Evolutionary conservation across 1,140 invertebrate genomes (phyloP).

Genomic region (Ceratosolen solmsi): DNA sequence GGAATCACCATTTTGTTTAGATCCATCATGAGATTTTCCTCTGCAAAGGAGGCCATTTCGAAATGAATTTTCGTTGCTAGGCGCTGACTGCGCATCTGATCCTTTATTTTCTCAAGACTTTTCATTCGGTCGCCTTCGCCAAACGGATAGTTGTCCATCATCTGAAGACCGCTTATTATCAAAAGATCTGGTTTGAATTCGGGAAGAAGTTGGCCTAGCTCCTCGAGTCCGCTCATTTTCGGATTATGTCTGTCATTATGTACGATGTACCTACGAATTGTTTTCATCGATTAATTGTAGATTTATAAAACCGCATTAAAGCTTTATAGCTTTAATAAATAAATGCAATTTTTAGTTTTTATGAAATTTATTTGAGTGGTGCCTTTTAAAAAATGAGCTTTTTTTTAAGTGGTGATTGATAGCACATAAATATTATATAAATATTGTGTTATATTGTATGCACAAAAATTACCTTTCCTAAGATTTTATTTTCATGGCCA

Average conservation of each 20-base stretch:
- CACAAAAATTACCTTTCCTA: too few species aligned
- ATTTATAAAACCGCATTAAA: too few species aligned
- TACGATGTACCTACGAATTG: conserved; percentile 80
- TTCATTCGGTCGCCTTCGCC: conserved; percentile 76
- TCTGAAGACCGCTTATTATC: conserved; percentile 89
- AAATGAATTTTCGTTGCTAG: conserved; percentile 83
- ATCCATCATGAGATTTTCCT: conserved; percentile 80
- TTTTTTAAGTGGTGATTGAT: too few species aligned
- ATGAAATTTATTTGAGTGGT: too few species aligned
- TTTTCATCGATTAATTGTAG: not conserved
- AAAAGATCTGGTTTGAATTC: conserved; percentile 82
- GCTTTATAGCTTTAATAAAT: too few species aligned
- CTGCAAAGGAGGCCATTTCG: conserved; percentile 91
- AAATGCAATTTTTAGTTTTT: too few species aligned
- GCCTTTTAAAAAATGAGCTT: too few species aligned
- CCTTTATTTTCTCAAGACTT: conserved; percentile 79
- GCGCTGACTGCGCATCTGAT: conserved; percentile 79
- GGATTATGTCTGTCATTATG: conserved; percentile 91
- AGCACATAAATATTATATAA: too few species aligned
- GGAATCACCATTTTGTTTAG: conserved; percentile 82
- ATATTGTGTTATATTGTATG: too few species aligned
- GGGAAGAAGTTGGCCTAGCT: conserved; percentile 78
- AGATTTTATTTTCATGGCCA: too few species aligned
- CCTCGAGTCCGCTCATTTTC: conserved; percentile 81
- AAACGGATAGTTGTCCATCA: conserved; percentile 93